phyloP scores from a whole-genome alignment of 2,113 vertebrate genomes.

The Tylochromis polylepis region DNA sequence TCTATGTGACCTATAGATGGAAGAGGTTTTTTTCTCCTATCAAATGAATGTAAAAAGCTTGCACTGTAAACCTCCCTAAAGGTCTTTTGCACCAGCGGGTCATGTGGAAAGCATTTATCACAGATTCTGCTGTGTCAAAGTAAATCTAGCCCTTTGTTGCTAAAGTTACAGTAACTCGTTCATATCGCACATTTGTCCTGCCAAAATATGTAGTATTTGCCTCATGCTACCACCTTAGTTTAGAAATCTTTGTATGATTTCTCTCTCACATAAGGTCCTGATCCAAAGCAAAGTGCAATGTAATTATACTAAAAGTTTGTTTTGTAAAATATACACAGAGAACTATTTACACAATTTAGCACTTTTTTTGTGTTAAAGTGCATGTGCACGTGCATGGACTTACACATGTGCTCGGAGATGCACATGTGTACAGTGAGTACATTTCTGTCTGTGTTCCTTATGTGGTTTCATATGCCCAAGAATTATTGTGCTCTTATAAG shows the following conservation, averaged over 20 bases:
- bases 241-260: not conserved
- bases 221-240: not conserved
- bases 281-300: not conserved
- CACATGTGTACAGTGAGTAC: not conserved
- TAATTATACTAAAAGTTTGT: not conserved
- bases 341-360: not conserved
- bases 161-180: not conserved
- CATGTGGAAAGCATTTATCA: not conserved
- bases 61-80: not conserved
- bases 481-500: not conserved
- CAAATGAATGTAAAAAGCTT: not conserved
- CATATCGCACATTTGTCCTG: not conserved
- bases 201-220: not conserved
- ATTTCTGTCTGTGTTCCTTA: not conserved
- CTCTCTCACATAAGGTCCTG: not conserved
- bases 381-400: not conserved
- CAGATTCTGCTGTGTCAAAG: not conserved
- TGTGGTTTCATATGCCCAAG: not conserved
- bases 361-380: not conserved
- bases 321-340: not conserved
- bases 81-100: not conserved
- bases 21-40: not conserved
- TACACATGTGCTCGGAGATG: not conserved
- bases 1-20: not conserved
- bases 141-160: not conserved